Evolutionary conservation across 2,888 invertebrate genomes (phyloP), one percentile per base, ranked within the genome.

Genomic region (Agonopterix alstromeriana): DNA sequence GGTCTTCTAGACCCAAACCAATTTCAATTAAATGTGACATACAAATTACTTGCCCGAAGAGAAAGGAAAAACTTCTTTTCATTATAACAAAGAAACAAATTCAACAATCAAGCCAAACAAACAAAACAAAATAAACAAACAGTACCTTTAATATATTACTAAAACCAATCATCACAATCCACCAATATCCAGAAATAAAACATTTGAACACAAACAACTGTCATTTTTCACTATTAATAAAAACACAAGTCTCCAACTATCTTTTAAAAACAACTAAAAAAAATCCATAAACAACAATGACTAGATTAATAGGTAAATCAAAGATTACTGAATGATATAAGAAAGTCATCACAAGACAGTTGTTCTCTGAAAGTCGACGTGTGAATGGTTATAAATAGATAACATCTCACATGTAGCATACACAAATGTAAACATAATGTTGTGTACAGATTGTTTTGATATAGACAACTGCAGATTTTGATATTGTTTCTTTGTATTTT

Each of bases 371-470:
- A 50, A 49, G 50, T 51, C 48, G 47, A 49, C 9, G 43, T 47
- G 47, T 47, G 47, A 47, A 43, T 38, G 64, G 76, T 66, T 86
- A 86, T 84, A 82, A 78, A 71, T 86, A 86, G 85, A 77, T 62
- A 63, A 50, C 79, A 74, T 69, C 79, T 77, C 79, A 83, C 77
- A 63, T 81, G 78, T 81, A 72, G 70, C 55, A 64, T 65, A 65
- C 64, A 69, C 68, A 70, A 60, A 61, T 66, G 65, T 63, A 70
- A 63, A 65, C 56, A 64, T 60, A 38, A 53, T 57, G 53, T 57
- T 55, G 55, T 56, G 55, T 58, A 50, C 55, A 49, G 40, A 46
- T 17, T 27, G 40, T 35, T 40, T 40, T 46, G 17, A 9, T 14
- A 12, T 36, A 14, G 45, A 45, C 7, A 27, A 7, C 27, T 27